Percentiles rank a stretch among this genome's conserved stretches.
These are phyloP conservation scores for Lycocerus yunnanus DNA, from an alignment of 2,888 invertebrate genomes.

Conservation along the genomic window DNA sequence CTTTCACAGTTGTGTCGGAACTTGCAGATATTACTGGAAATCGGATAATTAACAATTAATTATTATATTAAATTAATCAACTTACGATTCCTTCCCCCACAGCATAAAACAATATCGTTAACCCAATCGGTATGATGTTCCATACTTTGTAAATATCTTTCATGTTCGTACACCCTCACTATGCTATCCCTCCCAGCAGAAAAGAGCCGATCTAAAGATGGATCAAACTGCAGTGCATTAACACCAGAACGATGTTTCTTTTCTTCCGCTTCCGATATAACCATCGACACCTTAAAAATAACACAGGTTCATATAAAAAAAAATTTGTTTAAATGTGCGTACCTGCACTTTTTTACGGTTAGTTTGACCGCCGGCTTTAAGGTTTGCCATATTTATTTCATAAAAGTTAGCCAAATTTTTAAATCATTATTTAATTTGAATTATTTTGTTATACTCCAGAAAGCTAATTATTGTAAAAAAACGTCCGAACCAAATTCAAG, in stretches of 20 bases:
- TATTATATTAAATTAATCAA: slow-evolving; percentile 28
- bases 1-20: slow-evolving; percentile 98
- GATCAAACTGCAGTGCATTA: slow-evolving; percentile 93
- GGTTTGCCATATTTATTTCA: slow-evolving; percentile 47
- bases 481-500: neutral
- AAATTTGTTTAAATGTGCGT: slow-evolving; percentile 4
- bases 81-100: slow-evolving; percentile 91
- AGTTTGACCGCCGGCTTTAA: slow-evolving; percentile 52
- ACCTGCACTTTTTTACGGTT: slow-evolving; percentile 56
- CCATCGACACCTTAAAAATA: slow-evolving; percentile 86
- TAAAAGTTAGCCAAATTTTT: neutral
- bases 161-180: slow-evolving; percentile 89
- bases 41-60: neutral
- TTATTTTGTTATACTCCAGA: neutral
- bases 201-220: slow-evolving; percentile 84
- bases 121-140: slow-evolving; percentile 99
- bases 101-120: slow-evolving; percentile 97
- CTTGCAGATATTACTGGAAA: slow-evolving; percentile 94
- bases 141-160: slow-evolving; percentile 92
- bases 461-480: neutral
- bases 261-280: slow-evolving; percentile 96
- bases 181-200: slow-evolving; percentile 97
- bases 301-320: neutral
- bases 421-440: neutral
- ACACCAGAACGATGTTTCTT: slow-evolving; percentile 93